A percentile compares a stretch with the other conserved stretches of the same genome.
Conservation (phyloP, 92 coral and sea anemone genomes). For the Zoanthus solanderi region DNA sequence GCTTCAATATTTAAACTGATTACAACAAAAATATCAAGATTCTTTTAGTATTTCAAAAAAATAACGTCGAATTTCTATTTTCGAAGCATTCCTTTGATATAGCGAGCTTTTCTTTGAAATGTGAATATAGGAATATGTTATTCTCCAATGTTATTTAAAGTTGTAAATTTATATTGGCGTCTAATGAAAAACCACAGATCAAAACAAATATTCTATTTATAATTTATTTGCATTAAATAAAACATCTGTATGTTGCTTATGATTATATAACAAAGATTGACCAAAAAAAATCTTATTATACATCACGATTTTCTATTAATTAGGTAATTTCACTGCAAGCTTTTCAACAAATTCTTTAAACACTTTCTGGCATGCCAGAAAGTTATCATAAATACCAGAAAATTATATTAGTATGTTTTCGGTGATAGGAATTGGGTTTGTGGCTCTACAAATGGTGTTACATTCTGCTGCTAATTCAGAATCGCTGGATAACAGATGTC, state of each 20-base stretch:
- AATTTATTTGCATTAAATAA: not conserved
- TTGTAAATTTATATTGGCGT: not conserved
- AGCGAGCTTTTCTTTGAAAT: no score
- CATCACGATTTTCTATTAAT: no score
- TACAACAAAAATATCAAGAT: no score
- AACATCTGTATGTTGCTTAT: not conserved
- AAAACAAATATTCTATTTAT: not conserved
- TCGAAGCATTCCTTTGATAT: no score
- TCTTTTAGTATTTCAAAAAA: no score
- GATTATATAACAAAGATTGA: no score
- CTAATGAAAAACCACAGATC: not conserved
- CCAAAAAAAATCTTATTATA: no score
- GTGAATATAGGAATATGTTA: no score
- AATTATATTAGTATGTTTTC: not conserved
- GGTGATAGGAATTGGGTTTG: not conserved
- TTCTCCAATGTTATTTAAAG: not conserved
- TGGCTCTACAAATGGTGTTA: constrained; percentile 23
- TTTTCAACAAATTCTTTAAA: not conserved
- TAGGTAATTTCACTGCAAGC: not conserved
- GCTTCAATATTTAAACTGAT: no score
- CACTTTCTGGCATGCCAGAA: no score
- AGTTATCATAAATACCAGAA: not conserved
- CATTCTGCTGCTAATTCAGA: not conserved
- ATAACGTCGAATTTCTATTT: no score
- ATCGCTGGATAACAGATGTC: constrained; percentile 55